Base-by-base conservation (phyloP, 2,113 vertebrate species). In the Pseudolaguvia tuberculata region DNA sequence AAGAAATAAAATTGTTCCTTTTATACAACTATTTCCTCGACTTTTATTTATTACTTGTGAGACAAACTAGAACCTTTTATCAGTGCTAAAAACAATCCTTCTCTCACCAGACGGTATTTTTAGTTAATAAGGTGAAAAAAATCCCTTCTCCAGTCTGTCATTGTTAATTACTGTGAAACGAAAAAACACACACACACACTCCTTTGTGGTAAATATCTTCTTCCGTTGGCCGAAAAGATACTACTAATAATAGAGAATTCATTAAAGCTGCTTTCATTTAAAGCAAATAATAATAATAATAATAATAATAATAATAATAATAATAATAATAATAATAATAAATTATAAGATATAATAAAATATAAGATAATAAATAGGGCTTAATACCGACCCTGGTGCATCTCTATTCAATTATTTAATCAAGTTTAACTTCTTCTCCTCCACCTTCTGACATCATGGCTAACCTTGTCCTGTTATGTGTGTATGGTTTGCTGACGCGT, bases 401-500 rank as follows among this genome's bases (percentile, higher is more conserved):
- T 65, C 21, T 65, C 14, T 47, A 25, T 47, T 66, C 15, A 42
- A 42, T 42, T 1, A 4, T 25, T 8, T 48, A 42, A 21, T 15
- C 47, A 42, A 47, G 17, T 35, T 42, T 11, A 0, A 4, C 45
- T 45, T 21, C 59, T 25, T 18, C 13, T 48, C 2, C 29, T 50
- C 9, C 21, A 25, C 39, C 31, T 14, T 23, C 72, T 56, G 18
- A 65, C n/a, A 18, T 55, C 31, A 65, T 27, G 9, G 31, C 31
- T 74, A 50, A 47, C 20, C 39, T 35, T 58, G 23, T 51, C 62
- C 7, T 73, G 47, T 63, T 69, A 27, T 53, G 66, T 73, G 55
- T 72, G 53, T 72, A 31, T 58, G 72, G 12, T n/a, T 67, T 75
- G 29, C 66, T 47, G 59, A 55, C n/a, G n/a, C n/a, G n/a, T n/a